Base-by-base conservation (phyloP, 2,888 invertebrate genomes). In the Zeuzera pyrina region DNA sequence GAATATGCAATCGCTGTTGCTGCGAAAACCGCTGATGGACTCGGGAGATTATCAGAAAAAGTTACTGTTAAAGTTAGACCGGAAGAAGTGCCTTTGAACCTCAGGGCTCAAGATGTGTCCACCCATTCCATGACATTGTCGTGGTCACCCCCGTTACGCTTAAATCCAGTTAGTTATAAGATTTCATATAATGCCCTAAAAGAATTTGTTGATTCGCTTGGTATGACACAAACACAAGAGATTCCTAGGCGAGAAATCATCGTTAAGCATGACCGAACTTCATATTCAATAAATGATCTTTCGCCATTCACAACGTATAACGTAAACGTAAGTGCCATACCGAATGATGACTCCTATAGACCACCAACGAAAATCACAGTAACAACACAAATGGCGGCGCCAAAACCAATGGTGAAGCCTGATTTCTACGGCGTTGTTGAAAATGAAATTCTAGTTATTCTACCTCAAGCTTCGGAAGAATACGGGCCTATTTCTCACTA, bases 401-500 rank as follows among this genome's bases (percentile, higher is more conserved):
- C 96, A 0, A 94, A 95, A 52, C 95, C 95, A 0, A 96, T 96
- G 95, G 95, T 95, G 1, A 93, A 95, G 57, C 96, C 96, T 0
- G 96, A 96, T 67, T 95, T 95, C 63, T 94, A 94, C 57, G 95
- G 94, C 8, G 94, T 95, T 13, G 90, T 92, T 2, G 93, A 92
- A 69, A 91, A 91, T 23, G 93, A 94, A 76, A 93, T 94, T 53
- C 89, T 93, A 46, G 94, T 97, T n/a, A 95, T 95, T 57, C 77
- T 97, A 53, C 96, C 95, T 16, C 95, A 95, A 79, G 98, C 98
- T 0, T 96, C 97, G 0, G 98, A 98, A 81, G 97, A 97, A 72
- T 97, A 97, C 63, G 98, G 99, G 12, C 97, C 97, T 4, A 97
- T 99, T 50, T 95, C 95, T 35, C 96, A 98, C 83, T 99, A 99